Conservation (phyloP, 2,888 invertebrate species). For the Euplexia lucipara region DNA sequence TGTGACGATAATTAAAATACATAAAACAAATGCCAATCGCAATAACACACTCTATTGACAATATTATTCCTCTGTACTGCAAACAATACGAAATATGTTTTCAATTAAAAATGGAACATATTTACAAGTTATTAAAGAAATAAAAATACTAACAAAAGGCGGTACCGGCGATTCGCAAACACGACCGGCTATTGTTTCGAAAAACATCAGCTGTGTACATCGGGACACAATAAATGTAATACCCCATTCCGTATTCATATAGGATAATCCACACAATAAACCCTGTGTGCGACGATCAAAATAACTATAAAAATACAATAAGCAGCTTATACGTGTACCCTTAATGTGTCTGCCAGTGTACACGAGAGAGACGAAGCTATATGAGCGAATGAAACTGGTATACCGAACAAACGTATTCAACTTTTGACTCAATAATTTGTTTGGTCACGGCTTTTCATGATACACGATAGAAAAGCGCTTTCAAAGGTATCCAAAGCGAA, state of each 20-base stretch:
- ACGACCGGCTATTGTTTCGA: slow-evolving; percentile 77
- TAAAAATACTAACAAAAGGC: slow-evolving; percentile 66
- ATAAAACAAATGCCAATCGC: slow-evolving; percentile 18
- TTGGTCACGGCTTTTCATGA: slow-evolving; percentile 74
- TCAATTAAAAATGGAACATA: slow-evolving; percentile 68
- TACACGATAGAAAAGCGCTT: slow-evolving; percentile 65
- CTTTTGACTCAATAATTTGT: slow-evolving; percentile 78
- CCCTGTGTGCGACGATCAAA: slow-evolving; percentile 87
- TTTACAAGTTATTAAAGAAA: slow-evolving; percentile 82
- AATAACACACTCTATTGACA: slow-evolving; percentile 29
- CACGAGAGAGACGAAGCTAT: slow-evolving; percentile 64
- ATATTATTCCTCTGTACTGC: slow-evolving; percentile 26
- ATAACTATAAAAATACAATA: slow-evolving; percentile 91
- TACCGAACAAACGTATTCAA: slow-evolving; percentile 65
- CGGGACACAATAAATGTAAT: slow-evolving; percentile 81
- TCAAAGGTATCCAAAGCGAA: slow-evolving; percentile 47
- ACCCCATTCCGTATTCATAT: slow-evolving; percentile 85
- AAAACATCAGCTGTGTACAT: slow-evolving; percentile 88
- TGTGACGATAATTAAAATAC: not conserved
- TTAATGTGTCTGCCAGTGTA: slow-evolving; percentile 82
- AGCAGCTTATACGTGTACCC: slow-evolving; percentile 88
- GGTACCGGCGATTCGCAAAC: slow-evolving; percentile 84
- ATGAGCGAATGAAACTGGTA: slow-evolving; percentile 45
- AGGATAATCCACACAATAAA: slow-evolving; percentile 85
- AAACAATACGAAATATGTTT: slow-evolving; percentile 28